These are phyloP conservation scores for Peromyscus californicus DNA, from an alignment of 2,113 vertebrate genomes.

Conservation along the genomic window DNA sequence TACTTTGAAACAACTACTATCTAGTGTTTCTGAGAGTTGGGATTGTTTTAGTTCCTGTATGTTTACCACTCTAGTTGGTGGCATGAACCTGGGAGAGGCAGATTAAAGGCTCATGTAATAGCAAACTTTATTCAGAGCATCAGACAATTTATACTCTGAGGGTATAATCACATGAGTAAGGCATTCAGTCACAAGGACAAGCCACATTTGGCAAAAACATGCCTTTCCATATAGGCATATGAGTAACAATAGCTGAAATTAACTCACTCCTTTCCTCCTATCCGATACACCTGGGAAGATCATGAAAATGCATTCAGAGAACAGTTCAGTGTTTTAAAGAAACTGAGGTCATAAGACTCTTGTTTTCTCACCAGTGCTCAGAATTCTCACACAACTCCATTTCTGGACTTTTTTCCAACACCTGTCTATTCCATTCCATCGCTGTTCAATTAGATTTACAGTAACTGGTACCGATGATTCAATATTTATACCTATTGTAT, in stretches of 20 bases:
- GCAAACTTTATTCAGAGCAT: background rate
- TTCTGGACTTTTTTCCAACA: background rate
- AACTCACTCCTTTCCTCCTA: background rate
- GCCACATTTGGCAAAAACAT: background rate
- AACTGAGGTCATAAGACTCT: background rate
- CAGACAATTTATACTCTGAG: background rate
- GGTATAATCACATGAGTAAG: background rate
- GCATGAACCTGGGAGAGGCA: background rate
- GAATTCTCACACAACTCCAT: background rate
- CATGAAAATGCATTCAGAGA: background rate
- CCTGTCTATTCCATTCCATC: background rate
- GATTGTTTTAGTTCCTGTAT: background rate
- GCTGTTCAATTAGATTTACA: background rate
- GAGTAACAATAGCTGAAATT: background rate
- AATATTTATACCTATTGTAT: background rate
- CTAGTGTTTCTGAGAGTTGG: background rate
- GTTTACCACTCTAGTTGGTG: background rate
- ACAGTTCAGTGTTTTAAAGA: background rate
- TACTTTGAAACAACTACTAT: background rate
- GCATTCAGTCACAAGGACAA: background rate
- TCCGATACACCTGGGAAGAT: background rate
- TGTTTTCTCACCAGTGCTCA: background rate
- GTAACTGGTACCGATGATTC: background rate
- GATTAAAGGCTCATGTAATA: background rate
- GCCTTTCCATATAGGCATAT: background rate